These are phyloP conservation scores for Spisula subtruncata DNA, from an alignment of 2,888 invertebrate species.

Conservation along the genomic window DNA sequence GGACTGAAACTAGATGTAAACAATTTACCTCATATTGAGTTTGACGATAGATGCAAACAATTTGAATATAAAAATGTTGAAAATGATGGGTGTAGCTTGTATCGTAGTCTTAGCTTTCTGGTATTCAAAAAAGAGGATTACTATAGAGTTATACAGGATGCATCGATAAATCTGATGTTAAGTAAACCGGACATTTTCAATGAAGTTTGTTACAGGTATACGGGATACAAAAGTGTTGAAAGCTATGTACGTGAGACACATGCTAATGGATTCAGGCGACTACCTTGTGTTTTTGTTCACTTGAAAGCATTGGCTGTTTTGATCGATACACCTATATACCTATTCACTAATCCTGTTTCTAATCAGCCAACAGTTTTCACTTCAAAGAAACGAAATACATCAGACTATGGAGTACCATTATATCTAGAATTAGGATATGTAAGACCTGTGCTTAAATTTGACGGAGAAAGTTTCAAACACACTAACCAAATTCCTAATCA, in stretches of 20 bases:
- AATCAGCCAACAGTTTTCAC: neutral
- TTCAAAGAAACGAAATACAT: neutral
- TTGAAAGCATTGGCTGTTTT: slow-evolving; percentile 24
- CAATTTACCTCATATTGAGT: neutral
- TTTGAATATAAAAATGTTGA: too few species aligned
- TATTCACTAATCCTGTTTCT: neutral
- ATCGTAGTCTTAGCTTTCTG: too few species aligned
- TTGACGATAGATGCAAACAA: too few species aligned
- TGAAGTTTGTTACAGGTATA: too few species aligned
- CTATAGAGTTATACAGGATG: too few species aligned
- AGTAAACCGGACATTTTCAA: too few species aligned
- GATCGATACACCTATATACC: slow-evolving; percentile 5
- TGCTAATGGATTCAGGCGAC: slow-evolving; percentile 5
- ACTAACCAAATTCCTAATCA: neutral
- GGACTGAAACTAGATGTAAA: too few species aligned
- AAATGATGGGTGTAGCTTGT: too few species aligned
- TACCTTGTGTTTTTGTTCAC: slow-evolving; percentile 12
- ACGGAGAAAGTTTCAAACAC: slow-evolving; percentile 25
- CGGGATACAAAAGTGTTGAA: slow-evolving; percentile 18
- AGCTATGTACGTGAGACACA: slow-evolving; percentile 32
- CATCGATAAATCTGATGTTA: too few species aligned
- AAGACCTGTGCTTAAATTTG: slow-evolving; percentile 31
- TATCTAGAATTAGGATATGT: neutral
- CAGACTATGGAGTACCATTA: neutral
- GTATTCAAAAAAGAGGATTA: too few species aligned